Evolutionary conservation across 2,113 vertebrate genomes (phyloP), one percentile per base, ranked within the genome.

Genomic region (Numida meleagris): DNA sequence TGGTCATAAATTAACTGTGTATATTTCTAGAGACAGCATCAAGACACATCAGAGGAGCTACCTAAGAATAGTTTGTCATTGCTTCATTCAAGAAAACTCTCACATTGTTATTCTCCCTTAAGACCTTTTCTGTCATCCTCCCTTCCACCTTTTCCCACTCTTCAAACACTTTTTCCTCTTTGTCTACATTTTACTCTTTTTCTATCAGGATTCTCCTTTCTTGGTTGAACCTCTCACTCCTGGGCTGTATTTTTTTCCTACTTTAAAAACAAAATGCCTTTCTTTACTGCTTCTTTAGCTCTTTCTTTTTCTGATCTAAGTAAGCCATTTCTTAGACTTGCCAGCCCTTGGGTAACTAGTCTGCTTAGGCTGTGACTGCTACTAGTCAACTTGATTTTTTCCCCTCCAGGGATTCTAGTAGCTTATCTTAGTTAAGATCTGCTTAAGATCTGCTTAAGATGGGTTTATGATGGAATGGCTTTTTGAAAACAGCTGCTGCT

Each of bases 1-100:
- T 16, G 4, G 5, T 36, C n/a, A 76, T 4, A 1, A 89, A 62
- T 2, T 2, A 80, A 43, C 14, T 0, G 0, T 19, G 9, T 2
- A 0, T 43, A 6, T 65, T 66, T 82, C 42, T 38, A 55, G 24
- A 77, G 4, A 17, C 4, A 82, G 4, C 19, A 43, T 20, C 13
- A 29, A 63, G 15, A 40, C 7, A 9, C 4, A 13, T 51, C 9
- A 31, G 34, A 38, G 5, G 10, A 4, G 2, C 61, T 21, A 75
- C 2, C 3, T 24, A 20, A 17, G 71, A 89, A 40, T 21, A 58
- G n/a, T 71, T n/a, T 61, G 7, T 29, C 17, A 33, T 40, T 21
- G 6, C 72, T 70, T 62, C 19, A 50, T 38, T 66, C n/a, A 71
- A 34, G 34, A 66, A 68, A 18, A 73, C 51, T 65, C 25, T 40